Conservation (phyloP, 92 coral and sea anemone species). For the Phenganax stokvisi region DNA sequence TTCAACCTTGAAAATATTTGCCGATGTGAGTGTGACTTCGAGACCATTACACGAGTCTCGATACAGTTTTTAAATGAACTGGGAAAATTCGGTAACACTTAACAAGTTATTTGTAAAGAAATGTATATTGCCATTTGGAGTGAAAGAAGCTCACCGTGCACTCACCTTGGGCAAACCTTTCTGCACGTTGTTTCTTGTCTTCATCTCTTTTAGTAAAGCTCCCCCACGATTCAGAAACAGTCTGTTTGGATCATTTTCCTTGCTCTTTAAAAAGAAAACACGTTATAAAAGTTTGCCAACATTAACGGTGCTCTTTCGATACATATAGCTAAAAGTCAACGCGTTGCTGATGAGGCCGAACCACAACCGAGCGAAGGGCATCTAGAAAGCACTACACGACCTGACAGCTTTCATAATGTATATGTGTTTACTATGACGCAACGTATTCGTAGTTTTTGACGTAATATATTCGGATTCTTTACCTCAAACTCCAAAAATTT, state of each 20-base stretch:
- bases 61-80: too few species aligned
- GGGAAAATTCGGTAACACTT: too few species aligned
- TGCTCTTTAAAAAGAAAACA: conserved; percentile 42
- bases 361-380: too few species aligned
- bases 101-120: too few species aligned
- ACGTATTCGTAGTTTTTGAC: background rate
- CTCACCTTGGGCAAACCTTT: conserved; percentile 90
- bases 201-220: conserved; percentile 85
- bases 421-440: background rate
- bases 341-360: too few species aligned
- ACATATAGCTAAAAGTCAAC: too few species aligned
- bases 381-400: background rate
- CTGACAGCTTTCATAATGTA: background rate
- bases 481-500: conserved; percentile 95
- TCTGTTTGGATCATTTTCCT: conserved; percentile 74
- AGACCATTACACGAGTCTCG: too few species aligned
- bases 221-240: conserved; percentile 85
- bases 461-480: background rate
- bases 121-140: too few species aligned
- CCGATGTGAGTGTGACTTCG: background rate
- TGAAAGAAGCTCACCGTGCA: too few species aligned
- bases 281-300: background rate
- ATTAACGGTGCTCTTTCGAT: too few species aligned
- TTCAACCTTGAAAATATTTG: conserved; percentile 53
- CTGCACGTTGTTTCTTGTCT: conserved; percentile 62